phyloP scores from a whole-genome alignment of 2,797 vertebrate genomes.

The Phoeniculus purpureus region DNA sequence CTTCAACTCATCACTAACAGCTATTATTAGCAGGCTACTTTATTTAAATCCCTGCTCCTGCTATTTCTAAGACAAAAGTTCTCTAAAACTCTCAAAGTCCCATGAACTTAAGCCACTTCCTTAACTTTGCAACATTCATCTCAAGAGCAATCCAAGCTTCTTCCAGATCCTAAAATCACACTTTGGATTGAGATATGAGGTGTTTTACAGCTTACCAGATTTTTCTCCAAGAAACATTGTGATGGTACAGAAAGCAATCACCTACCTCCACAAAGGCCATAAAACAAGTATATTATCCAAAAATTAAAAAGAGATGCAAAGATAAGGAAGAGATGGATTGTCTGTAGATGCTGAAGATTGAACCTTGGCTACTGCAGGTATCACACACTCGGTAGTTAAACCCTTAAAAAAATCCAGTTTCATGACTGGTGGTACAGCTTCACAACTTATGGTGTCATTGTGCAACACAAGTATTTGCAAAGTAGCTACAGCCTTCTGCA shows the following conservation, averaged over 20 bases:
- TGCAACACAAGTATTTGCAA: neutral
- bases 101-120: neutral
- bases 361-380: neutral
- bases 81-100: neutral
- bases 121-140: neutral
- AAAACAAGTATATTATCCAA: neutral
- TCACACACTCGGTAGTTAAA: neutral
- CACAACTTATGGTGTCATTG: neutral
- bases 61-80: neutral
- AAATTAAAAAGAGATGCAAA: neutral
- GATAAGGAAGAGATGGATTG: neutral
- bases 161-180: neutral
- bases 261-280: neutral
- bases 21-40: neutral
- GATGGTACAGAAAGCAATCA: neutral
- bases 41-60: neutral
- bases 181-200: neutral
- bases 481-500: neutral
- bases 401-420: neutral
- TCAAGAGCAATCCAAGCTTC: neutral
- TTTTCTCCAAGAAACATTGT: neutral
- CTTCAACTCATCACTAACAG: neutral
- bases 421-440: neutral
- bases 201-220: neutral
- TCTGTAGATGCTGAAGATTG: neutral